These are phyloP conservation scores for Oplegnathus fasciatus DNA, from an alignment of 2,113 vertebrate species.

Conservation along the genomic window DNA sequence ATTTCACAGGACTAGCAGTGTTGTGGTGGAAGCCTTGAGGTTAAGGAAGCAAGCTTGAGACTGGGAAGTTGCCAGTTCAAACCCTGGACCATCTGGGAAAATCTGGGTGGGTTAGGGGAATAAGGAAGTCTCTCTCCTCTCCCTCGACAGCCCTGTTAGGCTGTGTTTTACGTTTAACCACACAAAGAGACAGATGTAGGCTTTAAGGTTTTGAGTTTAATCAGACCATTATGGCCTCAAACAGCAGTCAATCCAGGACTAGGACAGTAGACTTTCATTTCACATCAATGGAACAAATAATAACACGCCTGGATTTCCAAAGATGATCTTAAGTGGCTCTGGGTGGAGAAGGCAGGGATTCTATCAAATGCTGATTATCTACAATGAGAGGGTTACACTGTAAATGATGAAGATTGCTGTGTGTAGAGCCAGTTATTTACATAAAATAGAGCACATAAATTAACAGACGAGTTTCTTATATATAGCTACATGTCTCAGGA, in stretches of 20 bases:
- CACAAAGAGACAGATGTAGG: constrained; percentile 56
- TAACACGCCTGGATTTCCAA: neutral
- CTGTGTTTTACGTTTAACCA: constrained; percentile 51
- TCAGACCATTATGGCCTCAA: constrained; percentile 23
- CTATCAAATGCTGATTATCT: constrained; percentile 12
- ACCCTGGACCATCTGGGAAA: constrained; percentile 64
- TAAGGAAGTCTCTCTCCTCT: constrained; percentile 57
- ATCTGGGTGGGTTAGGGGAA: constrained; percentile 62
- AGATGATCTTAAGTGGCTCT: constrained; percentile 12
- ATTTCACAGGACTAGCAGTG: constrained; percentile 39
- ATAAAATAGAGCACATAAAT: neutral
- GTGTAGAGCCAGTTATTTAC: neutral
- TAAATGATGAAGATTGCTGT: neutral
- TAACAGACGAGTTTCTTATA: neutral
- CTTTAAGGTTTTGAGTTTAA: constrained; percentile 58
- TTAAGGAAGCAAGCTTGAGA: constrained; percentile 60
- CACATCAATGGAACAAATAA: neutral
- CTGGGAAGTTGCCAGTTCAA: constrained; percentile 69
- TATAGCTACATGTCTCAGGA: neutral
- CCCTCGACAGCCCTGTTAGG: constrained; percentile 38
- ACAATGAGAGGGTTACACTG: constrained; percentile 16
- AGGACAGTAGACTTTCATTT: neutral
- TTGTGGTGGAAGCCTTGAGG: constrained; percentile 55
- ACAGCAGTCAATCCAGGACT: neutral
- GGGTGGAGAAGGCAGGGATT: neutral